A percentile compares a stretch with the other conserved stretches of the same genome.
These are phyloP conservation scores for Melopsittacus undulatus DNA, from an alignment of 2,797 vertebrate species.

Conservation along the genomic window DNA sequence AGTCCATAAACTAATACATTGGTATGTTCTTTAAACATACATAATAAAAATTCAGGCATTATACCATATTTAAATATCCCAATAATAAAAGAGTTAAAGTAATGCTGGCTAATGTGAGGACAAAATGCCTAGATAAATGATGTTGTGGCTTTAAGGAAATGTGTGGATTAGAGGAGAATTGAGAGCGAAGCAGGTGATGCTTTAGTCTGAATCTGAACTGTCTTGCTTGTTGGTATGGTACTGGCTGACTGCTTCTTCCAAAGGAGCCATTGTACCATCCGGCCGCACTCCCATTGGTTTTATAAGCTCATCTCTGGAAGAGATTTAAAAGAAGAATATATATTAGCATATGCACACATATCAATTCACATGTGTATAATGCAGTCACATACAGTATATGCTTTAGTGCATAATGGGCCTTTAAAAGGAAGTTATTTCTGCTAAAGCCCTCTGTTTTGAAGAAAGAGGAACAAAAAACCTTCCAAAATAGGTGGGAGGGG, in stretches of 20 bases:
- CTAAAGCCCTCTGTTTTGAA: slow-evolving; percentile 61
- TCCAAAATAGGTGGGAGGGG: slow-evolving; percentile 67
- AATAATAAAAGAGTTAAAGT: slow-evolving; percentile 70
- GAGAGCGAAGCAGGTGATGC: slow-evolving; percentile 59
- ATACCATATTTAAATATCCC: slow-evolving; percentile 61
- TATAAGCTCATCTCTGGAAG: slow-evolving; percentile 91
- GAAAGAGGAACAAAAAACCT: slow-evolving; percentile 66
- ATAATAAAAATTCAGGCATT: slow-evolving; percentile 64
- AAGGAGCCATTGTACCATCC: slow-evolving; percentile 92
- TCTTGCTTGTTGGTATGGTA: slow-evolving; percentile 79
- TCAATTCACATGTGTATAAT: background rate
- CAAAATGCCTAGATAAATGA: slow-evolving; percentile 72
- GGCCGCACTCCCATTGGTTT: slow-evolving; percentile 93
- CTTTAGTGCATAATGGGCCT: slow-evolving; percentile 37
- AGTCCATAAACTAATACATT: slow-evolving; percentile 28
- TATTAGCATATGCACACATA: slow-evolving; percentile 63
- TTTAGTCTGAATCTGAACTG: slow-evolving; percentile 90
- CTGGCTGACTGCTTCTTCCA: slow-evolving; percentile 86
- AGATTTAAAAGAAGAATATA: slow-evolving; percentile 64
- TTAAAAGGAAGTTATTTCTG: slow-evolving; percentile 69
- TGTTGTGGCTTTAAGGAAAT: slow-evolving; percentile 68
- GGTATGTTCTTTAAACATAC: slow-evolving; percentile 40
- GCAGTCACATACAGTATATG: slow-evolving; percentile 43
- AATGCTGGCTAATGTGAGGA: slow-evolving; percentile 67
- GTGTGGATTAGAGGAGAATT: slow-evolving; percentile 55